Evolutionary conservation across 2,113 vertebrate genomes (phyloP).

Genomic region (Nothocercus nigrocapillus): DNA sequence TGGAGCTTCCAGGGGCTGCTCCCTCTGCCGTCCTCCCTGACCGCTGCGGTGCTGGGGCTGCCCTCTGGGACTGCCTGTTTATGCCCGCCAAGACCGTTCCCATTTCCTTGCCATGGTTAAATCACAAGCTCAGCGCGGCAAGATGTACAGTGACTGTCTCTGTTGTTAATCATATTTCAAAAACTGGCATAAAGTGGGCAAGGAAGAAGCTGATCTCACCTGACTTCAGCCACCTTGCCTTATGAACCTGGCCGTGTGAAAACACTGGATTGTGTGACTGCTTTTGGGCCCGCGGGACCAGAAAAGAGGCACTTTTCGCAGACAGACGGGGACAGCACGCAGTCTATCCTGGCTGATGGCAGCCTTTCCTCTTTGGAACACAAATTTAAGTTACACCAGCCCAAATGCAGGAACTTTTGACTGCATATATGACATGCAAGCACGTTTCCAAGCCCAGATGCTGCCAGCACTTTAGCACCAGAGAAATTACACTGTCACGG

Average conservation of each 20-base stretch:
- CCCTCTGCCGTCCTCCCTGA: rapidly evolving
- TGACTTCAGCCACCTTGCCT: neutral
- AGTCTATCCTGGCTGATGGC: neutral
- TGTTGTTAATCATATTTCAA: neutral
- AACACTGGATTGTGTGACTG: neutral
- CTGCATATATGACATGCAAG: neutral
- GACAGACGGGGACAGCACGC: neutral
- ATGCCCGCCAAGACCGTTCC: neutral
- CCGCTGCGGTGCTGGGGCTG: neutral
- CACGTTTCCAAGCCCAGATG: neutral
- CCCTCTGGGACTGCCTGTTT: neutral
- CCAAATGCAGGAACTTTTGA: neutral
- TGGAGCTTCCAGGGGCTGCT: neutral
- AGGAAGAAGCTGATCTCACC: neutral
- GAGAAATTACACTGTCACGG: neutral
- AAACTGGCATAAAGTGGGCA: neutral
- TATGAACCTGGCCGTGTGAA: rapidly evolving
- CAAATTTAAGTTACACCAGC: neutral
- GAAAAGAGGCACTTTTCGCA: neutral
- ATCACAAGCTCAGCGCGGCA: neutral
- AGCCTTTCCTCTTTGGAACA: neutral
- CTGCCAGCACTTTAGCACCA: neutral
- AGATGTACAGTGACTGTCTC: neutral
- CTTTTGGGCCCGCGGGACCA: rapidly evolving
- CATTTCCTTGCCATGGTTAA: neutral